phyloP scores from a whole-genome alignment of 2,113 vertebrate genomes.

The Ammodytes marinus region DNA sequence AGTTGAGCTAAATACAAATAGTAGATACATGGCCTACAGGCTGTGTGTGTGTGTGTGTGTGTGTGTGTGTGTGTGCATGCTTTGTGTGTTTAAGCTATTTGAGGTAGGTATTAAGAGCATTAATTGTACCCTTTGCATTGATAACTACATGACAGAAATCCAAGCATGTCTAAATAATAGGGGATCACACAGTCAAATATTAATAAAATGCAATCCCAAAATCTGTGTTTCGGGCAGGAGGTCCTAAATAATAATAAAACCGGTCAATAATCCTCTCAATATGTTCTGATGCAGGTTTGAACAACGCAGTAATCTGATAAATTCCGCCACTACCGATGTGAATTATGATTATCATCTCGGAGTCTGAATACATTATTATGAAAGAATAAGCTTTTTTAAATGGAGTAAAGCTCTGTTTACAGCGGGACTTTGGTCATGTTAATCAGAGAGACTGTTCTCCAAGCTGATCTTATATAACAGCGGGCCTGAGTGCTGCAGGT shows the following conservation, averaged over 20 bases:
- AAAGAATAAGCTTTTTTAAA: slow-evolving; percentile 57
- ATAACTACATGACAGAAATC: slow-evolving; percentile 78
- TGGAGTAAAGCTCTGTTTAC: slow-evolving; percentile 57
- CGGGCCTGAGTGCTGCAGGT: not conserved
- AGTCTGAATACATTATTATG: slow-evolving; percentile 57
- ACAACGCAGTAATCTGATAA: slow-evolving; percentile 70
- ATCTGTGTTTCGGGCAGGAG: slow-evolving; percentile 65
- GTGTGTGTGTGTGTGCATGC: not conserved
- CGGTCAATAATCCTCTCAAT: slow-evolving; percentile 69
- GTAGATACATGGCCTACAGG: slow-evolving; percentile 4
- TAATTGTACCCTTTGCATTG: slow-evolving; percentile 71
- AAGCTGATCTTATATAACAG: slow-evolving; percentile 41
- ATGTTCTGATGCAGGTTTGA: slow-evolving; percentile 61
- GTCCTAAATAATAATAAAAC: slow-evolving; percentile 33
- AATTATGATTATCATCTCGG: slow-evolving; percentile 74
- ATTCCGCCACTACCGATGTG: slow-evolving; percentile 62
- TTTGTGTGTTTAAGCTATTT: slow-evolving; percentile 10
- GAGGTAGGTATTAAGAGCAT: slow-evolving; percentile 59
- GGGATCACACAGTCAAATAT: slow-evolving; percentile 41
- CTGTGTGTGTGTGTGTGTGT: slow-evolving; percentile 2
- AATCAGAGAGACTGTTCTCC: slow-evolving; percentile 20
- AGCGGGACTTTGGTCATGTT: slow-evolving; percentile 40
- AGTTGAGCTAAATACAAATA: slow-evolving; percentile 44
- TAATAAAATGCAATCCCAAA: slow-evolving; percentile 57
- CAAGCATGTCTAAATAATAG: slow-evolving; percentile 80